Evolutionary conservation across 2,797 vertebrate genomes (phyloP).

Genomic region (Anomalospiza imberbis): DNA sequence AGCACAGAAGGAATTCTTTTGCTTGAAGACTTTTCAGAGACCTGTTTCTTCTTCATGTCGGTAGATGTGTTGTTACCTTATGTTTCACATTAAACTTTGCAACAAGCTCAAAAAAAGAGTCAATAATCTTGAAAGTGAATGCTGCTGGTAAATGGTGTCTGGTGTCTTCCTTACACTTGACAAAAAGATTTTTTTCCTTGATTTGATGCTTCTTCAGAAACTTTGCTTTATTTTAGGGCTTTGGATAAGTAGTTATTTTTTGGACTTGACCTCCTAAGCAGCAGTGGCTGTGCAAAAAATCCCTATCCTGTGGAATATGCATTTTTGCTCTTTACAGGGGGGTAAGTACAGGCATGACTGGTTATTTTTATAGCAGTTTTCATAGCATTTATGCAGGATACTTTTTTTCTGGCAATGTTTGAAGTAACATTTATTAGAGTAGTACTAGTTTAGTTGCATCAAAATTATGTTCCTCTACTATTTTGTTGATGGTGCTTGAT

Average conservation of each 20-base stretch:
- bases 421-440: neutral
- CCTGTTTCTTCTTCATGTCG: neutral
- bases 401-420: neutral
- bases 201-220: neutral
- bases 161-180: neutral
- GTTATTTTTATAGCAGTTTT: neutral
- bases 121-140: neutral
- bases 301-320: neutral
- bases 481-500: neutral
- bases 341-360: neutral
- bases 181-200: neutral
- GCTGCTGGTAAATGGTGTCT: neutral
- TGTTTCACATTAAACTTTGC: neutral
- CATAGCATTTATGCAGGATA: neutral
- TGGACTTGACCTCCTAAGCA: neutral
- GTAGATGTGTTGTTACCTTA: neutral
- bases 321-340: neutral
- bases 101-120: neutral
- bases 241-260: neutral
- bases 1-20: neutral
- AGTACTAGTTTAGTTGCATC: neutral
- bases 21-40: neutral
- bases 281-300: neutral
- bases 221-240: neutral
- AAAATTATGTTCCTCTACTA: neutral